A percentile compares a stretch with the other conserved stretches of the same genome.
Evolutionary conservation across 1,140 invertebrate genomes (phyloP).

Genomic region (Heliconius congener): DNA sequence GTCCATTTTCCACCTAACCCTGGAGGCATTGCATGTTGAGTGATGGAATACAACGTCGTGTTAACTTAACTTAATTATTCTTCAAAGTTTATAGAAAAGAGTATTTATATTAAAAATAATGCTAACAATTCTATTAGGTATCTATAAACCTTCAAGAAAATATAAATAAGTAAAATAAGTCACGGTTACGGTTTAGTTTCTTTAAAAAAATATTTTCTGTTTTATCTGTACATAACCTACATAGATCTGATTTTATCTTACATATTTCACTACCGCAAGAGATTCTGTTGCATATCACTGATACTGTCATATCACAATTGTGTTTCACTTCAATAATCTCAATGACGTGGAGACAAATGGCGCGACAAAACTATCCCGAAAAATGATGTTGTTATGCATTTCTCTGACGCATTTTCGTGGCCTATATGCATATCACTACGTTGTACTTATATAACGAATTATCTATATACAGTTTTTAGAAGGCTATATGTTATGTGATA

Average conservation of each 20-base stretch:
- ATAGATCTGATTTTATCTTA: constrained; percentile 3
- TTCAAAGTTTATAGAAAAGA: too few species aligned
- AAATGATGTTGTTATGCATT: neutral
- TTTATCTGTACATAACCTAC: constrained; percentile 4
- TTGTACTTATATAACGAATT: neutral
- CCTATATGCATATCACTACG: neutral
- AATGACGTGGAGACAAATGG: neutral
- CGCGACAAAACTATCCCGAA: neutral
- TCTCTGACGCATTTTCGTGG: neutral
- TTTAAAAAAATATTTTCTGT: neutral
- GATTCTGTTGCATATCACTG: constrained; percentile 23
- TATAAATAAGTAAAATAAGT: too few species aligned
- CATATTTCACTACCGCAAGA: constrained; percentile 12
- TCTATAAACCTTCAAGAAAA: too few species aligned
- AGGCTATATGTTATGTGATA: neutral
- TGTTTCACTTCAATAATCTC: constrained; percentile 7
- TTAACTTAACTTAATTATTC: too few species aligned
- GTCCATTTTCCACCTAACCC: too few species aligned
- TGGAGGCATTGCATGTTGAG: too few species aligned
- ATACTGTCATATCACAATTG: constrained; percentile 33
- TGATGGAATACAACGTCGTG: too few species aligned
- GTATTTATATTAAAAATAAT: too few species aligned
- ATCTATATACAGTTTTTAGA: neutral
- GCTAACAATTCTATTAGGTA: too few species aligned
- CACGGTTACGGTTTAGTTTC: neutral